Base-by-base conservation (phyloP, 2,888 invertebrate species). In the Stramonita haemastoma region DNA sequence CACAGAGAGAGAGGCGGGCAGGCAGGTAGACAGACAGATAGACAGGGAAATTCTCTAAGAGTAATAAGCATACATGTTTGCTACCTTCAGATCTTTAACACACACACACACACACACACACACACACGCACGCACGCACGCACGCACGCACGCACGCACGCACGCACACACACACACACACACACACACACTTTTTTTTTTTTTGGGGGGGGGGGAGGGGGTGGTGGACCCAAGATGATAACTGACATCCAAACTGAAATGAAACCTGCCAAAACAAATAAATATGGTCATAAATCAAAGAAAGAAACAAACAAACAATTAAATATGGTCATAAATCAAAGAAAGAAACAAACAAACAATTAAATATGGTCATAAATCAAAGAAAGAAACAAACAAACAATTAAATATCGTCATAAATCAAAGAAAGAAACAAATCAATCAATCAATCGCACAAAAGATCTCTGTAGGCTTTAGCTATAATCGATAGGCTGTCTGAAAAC, bases 101-200 rank as follows among this genome's bases (percentile, higher is more conserved):
- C 73, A n/a, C 73, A n/a, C 79, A 79, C 73, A 79, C 79, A 79
- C 79, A 79, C 79, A 79, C 73, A 66, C 66, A 66, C 4, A 66
- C 66, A 11, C 79, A n/a, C 77, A 77, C 77, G 17, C 77, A 77
- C 77, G 17, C 77, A 77, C 77, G 17, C 77, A 77, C 77, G 32
- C 77, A 32, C 77, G 77, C 77, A 32, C 77, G 77, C 77, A 32
- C 77, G 77, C 77, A 32, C 77, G 32, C 77, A 77, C 77, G 32
- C 77, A 77, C 77, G 17, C 77, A 77, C 79, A n/a, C 34, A 34
- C 79, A 79, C 79, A 34, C 79, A 79, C 34, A 34, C 79, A 79
- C 79, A 29, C 73, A 73, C n/a, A 73, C 73, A 73, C 73, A 73
- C 29, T 66, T 66, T 73, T 4, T n/a, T 13, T 26, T 73, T 26